Evolutionary conservation across 2,888 invertebrate genomes (phyloP).

Genomic region (Drosophila birchii): DNA sequence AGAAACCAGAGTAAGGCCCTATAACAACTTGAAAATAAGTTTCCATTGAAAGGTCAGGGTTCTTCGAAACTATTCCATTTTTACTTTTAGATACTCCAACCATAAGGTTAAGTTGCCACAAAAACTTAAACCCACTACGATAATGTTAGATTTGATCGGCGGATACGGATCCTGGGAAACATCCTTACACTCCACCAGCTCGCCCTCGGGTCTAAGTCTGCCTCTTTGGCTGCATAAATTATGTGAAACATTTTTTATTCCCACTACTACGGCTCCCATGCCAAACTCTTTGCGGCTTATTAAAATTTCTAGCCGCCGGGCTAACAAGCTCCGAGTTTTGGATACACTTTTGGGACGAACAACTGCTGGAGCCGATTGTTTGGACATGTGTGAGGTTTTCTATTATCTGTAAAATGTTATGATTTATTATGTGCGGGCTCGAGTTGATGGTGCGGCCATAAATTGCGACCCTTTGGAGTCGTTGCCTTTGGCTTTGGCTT

Average conservation of each 20-base stretch:
- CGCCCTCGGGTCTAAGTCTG: constrained; percentile 3
- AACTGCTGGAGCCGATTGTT: constrained; percentile 24
- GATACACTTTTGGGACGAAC: constrained; percentile 9
- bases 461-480: constrained; percentile 58
- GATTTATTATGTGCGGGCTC: constrained; percentile 77
- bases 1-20: not conserved
- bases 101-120: not conserved
- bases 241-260: constrained; percentile 52
- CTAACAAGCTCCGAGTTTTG: constrained; percentile 14
- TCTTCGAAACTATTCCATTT: not conserved
- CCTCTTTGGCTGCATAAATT: constrained; percentile 42
- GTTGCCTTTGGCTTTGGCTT: constrained; percentile 27
- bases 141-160: constrained; percentile 26
- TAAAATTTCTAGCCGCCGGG: constrained; percentile 60
- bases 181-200: constrained; percentile 20
- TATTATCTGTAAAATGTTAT: constrained; percentile 76
- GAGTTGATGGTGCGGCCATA: constrained; percentile 74
- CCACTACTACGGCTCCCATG: constrained; percentile 29
- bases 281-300: constrained; percentile 45
- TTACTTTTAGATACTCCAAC: not conserved
- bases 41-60: not conserved
- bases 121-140: not conserved
- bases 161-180: constrained; percentile 30
- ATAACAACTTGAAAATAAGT: too few species aligned
- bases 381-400: constrained; percentile 61